Conservation (phyloP, 2,888 invertebrate genomes). For the Heteromurus nitidus region DNA sequence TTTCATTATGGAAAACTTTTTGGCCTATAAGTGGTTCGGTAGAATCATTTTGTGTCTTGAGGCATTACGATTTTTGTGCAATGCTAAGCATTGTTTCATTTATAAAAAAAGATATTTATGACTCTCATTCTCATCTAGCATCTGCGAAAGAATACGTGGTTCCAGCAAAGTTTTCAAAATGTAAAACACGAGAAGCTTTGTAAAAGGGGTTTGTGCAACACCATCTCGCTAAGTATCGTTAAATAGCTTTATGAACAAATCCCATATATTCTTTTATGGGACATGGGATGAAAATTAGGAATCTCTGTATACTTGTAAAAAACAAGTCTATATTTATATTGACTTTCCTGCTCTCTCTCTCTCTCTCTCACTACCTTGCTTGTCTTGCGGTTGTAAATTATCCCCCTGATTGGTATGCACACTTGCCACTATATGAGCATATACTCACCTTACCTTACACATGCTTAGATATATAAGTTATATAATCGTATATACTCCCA, state of each 20-base stretch:
- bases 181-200: conserved; percentile 10
- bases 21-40: no score
- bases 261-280: neutral
- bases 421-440: conserved; percentile 37
- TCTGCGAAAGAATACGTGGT: no score
- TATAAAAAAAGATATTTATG: no score
- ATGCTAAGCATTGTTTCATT: no score
- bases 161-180: no score
- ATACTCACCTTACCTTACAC: neutral
- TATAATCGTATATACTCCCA: neutral
- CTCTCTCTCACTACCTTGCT: neutral
- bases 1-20: no score
- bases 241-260: conserved; percentile 44
- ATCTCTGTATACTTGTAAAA: no score
- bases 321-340: neutral
- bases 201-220: conserved; percentile 31
- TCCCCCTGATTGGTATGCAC: conserved; percentile 54
- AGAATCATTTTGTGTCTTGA: no score
- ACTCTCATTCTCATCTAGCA: no score
- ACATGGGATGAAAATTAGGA: no score
- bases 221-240: conserved; percentile 43
- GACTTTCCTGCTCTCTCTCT: neutral
- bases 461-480: neutral
- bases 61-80: no score
- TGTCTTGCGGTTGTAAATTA: conserved; percentile 41